Evolutionary conservation across 1,140 invertebrate genomes (phyloP).

Genomic region (Lepidurus apus): DNA sequence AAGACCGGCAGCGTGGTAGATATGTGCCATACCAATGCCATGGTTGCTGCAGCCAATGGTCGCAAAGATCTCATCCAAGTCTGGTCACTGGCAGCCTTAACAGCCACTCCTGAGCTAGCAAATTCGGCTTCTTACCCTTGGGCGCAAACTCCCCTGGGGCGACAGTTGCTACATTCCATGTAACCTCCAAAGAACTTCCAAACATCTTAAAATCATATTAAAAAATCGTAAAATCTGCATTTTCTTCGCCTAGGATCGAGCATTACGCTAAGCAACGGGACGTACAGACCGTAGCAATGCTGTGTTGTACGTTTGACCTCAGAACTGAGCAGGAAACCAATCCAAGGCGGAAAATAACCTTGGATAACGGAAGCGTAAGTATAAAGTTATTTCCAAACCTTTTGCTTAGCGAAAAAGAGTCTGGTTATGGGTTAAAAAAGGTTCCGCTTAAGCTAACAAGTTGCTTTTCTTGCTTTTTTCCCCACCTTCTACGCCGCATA

Average conservation of each 20-base stretch:
- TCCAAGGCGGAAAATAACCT: slow-evolving; percentile 42
- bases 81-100: slow-evolving; percentile 72
- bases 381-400: not conserved
- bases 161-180: slow-evolving; percentile 75
- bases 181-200: slow-evolving; percentile 49
- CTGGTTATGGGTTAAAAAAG: not conserved
- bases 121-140: slow-evolving; percentile 57
- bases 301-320: slow-evolving; percentile 75
- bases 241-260: slow-evolving; percentile 45
- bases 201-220: too few species aligned
- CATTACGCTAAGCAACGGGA: slow-evolving; percentile 61
- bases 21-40: slow-evolving; percentile 76
- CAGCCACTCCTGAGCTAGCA: slow-evolving; percentile 55
- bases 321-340: slow-evolving; percentile 46
- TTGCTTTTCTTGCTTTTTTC: slow-evolving; percentile 26
- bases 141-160: slow-evolving; percentile 76
- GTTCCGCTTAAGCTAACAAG: not conserved
- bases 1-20: slow-evolving; percentile 52
- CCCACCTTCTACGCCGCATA: not conserved
- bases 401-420: not conserved
- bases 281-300: slow-evolving; percentile 87
- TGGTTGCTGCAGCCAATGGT: slow-evolving; percentile 63
- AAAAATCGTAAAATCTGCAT: not conserved
- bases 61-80: slow-evolving; percentile 76
- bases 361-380: slow-evolving; percentile 52